Percentiles rank a stretch among this genome's conserved stretches.
Conservation (phyloP, 92 coral and sea anemone genomes). For the Porites lobata region DNA sequence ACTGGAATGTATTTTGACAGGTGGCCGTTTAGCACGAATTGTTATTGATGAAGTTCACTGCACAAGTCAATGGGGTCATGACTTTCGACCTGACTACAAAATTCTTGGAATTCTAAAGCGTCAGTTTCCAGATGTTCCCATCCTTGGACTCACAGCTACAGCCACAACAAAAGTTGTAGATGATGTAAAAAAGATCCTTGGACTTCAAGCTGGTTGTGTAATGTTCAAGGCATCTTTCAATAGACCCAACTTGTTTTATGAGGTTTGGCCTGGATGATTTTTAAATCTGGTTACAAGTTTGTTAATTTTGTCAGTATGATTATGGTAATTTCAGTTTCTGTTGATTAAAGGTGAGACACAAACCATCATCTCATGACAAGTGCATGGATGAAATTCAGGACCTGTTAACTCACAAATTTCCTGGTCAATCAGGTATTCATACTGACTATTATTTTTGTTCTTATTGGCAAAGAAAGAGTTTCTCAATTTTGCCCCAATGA, state of each 20-base stretch:
- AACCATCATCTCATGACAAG: conserved; percentile 77
- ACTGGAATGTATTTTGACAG: conserved; percentile 25
- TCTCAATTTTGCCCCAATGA: no score
- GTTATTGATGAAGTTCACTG: conserved; percentile 99
- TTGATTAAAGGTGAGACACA: conserved; percentile 65
- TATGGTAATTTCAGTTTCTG: not conserved
- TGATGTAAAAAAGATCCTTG: conserved; percentile 94
- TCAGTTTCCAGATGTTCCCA: conserved; percentile 93
- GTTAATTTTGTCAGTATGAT: not conserved
- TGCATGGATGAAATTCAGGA: conserved; percentile 77
- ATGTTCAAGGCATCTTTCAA: conserved; percentile 95
- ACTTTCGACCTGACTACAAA: conserved; percentile 98
- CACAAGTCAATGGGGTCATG: conserved; percentile 99
- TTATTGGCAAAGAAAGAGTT: no score
- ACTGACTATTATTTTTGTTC: not conserved
- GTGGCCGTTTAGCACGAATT: conserved; percentile 84
- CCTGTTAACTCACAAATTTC: conserved; percentile 74
- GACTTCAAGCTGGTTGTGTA: conserved; percentile 82
- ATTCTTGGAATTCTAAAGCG: conserved; percentile 96
- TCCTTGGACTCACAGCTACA: conserved; percentile 96
- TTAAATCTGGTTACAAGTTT: not conserved
- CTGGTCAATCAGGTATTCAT: conserved; percentile 84
- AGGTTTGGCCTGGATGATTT: conserved; percentile 59
- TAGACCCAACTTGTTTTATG: conserved; percentile 92
- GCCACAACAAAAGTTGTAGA: conserved; percentile 96